Evolutionary conservation across 2,888 invertebrate species (phyloP).

Genomic region (Nephrotoma appendiculata): DNA sequence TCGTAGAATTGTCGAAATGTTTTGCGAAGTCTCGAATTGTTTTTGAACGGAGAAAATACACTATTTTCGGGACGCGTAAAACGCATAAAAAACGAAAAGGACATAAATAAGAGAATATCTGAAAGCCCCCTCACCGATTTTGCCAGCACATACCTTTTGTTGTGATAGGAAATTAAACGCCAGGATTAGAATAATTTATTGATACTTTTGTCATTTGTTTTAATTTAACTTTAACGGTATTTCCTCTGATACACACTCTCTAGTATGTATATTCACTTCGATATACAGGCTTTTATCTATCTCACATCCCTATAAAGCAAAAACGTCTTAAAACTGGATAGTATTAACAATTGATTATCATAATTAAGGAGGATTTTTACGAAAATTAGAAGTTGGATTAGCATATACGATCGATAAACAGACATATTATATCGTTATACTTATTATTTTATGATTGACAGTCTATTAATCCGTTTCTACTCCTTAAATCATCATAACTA

Average conservation of each 20-base stretch:
- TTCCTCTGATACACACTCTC: background rate
- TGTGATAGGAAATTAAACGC: conserved; percentile 5
- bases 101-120: background rate
- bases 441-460: background rate
- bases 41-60: background rate
- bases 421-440: background rate
- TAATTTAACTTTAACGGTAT: conserved; percentile 1
- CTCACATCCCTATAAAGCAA: background rate
- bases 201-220: conserved; percentile 4
- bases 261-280: background rate
- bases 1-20: background rate
- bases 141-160: background rate
- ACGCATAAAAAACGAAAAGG: background rate
- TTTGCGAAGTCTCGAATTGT: background rate
- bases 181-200: conserved; percentile 6
- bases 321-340: background rate
- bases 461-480: background rate
- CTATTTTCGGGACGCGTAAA: background rate
- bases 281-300: background rate
- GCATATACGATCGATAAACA: background rate
- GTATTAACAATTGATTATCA: background rate
- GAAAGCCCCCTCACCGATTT: background rate
- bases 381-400: background rate
- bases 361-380: background rate
- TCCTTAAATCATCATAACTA: background rate